Percentiles rank a stretch among this genome's conserved stretches.
Evolutionary conservation across 2,888 invertebrate genomes (phyloP).

Genomic region (Beris chalybata): DNA sequence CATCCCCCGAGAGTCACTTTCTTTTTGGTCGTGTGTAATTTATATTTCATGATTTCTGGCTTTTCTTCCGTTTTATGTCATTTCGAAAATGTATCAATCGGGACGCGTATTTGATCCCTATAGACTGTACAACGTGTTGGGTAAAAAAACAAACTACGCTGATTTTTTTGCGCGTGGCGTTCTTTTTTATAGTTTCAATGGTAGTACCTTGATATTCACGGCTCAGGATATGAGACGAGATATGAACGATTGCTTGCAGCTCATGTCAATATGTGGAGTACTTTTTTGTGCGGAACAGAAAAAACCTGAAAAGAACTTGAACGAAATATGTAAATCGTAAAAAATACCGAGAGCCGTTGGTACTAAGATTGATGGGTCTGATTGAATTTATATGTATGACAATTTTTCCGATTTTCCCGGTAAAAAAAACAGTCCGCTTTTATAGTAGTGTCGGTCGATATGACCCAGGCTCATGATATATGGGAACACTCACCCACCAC

Average conservation of each 20-base stretch:
- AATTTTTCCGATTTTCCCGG: conserved; percentile 21
- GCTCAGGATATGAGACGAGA: background rate
- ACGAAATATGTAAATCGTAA: conserved; percentile 29
- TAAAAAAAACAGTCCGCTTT: conserved; percentile 3
- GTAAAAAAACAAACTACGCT: conserved; percentile 1
- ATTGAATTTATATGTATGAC: conserved; percentile 35
- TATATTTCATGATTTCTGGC: conserved; percentile 39
- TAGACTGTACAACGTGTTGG: no score
- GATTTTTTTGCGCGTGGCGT: background rate
- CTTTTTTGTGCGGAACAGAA: conserved; percentile 8
- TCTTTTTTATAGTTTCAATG: background rate
- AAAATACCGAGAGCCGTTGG: conserved; percentile 17
- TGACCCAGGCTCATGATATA: conserved; percentile 15
- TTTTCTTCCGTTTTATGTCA: conserved; percentile 16
- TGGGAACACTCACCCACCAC: background rate
- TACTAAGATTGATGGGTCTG: conserved; percentile 33
- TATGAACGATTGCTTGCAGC: conserved; percentile 22
- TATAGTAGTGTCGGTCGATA: conserved; percentile 19
- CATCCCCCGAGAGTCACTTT: conserved; percentile 49
- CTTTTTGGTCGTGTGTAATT: conserved; percentile 41
- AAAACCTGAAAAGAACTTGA: conserved; percentile 13
- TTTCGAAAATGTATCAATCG: conserved; percentile 5
- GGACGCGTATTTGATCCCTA: background rate
- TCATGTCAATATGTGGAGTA: conserved; percentile 12
- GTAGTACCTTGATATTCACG: conserved; percentile 6